phyloP scores from a whole-genome alignment of 2,888 invertebrate genomes.

The Orgyia antiqua region DNA sequence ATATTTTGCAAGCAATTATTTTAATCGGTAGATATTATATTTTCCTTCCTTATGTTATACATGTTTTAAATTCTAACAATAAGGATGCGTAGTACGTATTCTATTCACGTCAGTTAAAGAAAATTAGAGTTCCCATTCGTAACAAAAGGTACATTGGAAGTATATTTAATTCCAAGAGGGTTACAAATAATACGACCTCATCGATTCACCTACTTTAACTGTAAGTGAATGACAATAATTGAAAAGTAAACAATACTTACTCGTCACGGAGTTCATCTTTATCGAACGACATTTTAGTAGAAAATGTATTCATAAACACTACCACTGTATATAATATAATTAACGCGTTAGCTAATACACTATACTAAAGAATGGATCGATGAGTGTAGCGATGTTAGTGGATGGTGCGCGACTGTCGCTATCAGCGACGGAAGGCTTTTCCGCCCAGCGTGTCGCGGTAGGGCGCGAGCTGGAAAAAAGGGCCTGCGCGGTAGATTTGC shows the following conservation, averaged over 20 bases:
- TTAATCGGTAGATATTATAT: too few relatives aligned
- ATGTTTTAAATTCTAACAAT: too few relatives aligned
- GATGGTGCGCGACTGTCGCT: conserved; percentile 51
- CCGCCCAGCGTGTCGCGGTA: conserved; percentile 40
- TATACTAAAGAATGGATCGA: conserved; percentile 45
- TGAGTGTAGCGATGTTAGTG: conserved; percentile 41
- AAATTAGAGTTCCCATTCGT: too few relatives aligned
- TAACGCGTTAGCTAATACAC: conserved; percentile 26
- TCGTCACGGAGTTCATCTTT: conserved; percentile 84
- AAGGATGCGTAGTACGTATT: too few relatives aligned
- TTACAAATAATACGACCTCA: too few relatives aligned
- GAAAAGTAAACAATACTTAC: conserved; percentile 71
- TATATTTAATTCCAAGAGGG: too few relatives aligned
- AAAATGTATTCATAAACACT: conserved; percentile 33
- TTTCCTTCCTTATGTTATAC: too few relatives aligned
- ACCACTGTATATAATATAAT: conserved; percentile 29
- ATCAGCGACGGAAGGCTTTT: conserved; percentile 32
- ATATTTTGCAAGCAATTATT: too few relatives aligned
- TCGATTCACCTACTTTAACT: conserved; percentile 28
- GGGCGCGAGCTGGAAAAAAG: conserved; percentile 43
- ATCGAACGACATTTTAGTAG: conserved; percentile 73
- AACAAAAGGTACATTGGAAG: too few relatives aligned
- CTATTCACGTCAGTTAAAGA: too few relatives aligned
- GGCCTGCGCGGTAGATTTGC: conserved; percentile 39
- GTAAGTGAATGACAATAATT: conserved; percentile 13